A percentile compares a stretch with the other conserved stretches of the same genome.
phyloP scores from a whole-genome alignment of 2,888 invertebrate species.

The Pterostichus madidus region DNA sequence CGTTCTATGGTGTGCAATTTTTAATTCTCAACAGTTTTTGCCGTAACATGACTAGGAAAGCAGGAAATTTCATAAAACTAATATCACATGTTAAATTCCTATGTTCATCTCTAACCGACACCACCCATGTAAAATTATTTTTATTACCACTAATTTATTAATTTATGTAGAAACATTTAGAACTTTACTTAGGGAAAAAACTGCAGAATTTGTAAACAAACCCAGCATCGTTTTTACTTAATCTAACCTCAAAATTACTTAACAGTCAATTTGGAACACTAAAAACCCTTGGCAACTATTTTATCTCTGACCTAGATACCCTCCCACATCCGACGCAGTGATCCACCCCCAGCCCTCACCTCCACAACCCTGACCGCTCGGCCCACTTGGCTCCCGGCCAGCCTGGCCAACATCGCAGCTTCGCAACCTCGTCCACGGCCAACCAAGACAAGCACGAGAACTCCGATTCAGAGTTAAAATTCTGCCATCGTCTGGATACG shows the following conservation, averaged over 20 bases:
- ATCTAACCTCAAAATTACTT: slow-evolving; percentile 3
- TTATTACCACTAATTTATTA: no score
- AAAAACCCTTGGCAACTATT: slow-evolving; percentile 19
- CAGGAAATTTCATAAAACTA: no score
- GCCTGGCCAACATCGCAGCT: background rate
- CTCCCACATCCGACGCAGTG: background rate
- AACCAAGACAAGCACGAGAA: background rate
- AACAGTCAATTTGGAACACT: slow-evolving; percentile 5
- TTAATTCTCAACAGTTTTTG: no score
- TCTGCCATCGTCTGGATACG: background rate
- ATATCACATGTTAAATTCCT: no score
- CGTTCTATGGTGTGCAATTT: no score
- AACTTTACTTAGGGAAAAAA: no score
- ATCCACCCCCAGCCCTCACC: background rate
- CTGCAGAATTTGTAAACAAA: no score
- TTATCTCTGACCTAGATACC: slow-evolving; percentile 13
- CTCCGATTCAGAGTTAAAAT: slow-evolving; percentile 22
- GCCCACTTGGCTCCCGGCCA: slow-evolving; percentile 5
- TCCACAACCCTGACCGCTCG: background rate
- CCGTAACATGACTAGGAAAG: no score
- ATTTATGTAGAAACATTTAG: no score
- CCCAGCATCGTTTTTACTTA: background rate
- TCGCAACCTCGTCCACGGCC: background rate
- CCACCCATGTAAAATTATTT: no score
- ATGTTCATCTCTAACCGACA: no score